Conservation (phyloP, 1,140 invertebrate species). For the Trichonephila clavipes region DNA sequence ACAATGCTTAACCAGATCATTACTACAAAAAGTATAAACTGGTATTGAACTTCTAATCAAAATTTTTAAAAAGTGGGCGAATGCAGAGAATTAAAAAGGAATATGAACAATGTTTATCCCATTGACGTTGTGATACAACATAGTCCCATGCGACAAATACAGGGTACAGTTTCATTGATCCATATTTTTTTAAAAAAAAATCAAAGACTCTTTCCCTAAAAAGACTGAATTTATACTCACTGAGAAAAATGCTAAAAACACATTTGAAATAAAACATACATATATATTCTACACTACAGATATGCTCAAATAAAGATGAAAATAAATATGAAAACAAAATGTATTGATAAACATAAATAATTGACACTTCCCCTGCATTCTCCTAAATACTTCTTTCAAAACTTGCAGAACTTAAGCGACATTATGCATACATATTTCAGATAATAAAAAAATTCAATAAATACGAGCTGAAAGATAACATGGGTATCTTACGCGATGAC, state of each 20-base stretch:
- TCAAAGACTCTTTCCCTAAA: not conserved
- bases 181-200: not conserved
- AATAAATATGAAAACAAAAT: slow-evolving; percentile 38
- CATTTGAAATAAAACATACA: not conserved
- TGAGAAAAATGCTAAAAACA: not conserved
- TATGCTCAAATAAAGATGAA: slow-evolving; percentile 1
- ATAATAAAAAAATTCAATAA: slow-evolving; percentile 17
- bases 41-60: too few relatives aligned
- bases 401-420: not conserved
- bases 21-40: too few relatives aligned
- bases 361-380: not conserved
- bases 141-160: not conserved
- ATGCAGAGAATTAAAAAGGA: too few relatives aligned
- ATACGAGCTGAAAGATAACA: not conserved
- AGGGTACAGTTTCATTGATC: not conserved
- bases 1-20: too few relatives aligned
- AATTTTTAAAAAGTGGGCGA: too few relatives aligned
- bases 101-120: too few relatives aligned
- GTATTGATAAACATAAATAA: slow-evolving; percentile 10
- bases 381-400: not conserved
- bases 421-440: not conserved
- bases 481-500: not conserved
- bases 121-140: too few relatives aligned
- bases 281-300: not conserved
- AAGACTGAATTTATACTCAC: not conserved